Evolutionary conservation across 2,113 vertebrate species (phyloP).

Genomic region (Engystomops pustulosus): DNA sequence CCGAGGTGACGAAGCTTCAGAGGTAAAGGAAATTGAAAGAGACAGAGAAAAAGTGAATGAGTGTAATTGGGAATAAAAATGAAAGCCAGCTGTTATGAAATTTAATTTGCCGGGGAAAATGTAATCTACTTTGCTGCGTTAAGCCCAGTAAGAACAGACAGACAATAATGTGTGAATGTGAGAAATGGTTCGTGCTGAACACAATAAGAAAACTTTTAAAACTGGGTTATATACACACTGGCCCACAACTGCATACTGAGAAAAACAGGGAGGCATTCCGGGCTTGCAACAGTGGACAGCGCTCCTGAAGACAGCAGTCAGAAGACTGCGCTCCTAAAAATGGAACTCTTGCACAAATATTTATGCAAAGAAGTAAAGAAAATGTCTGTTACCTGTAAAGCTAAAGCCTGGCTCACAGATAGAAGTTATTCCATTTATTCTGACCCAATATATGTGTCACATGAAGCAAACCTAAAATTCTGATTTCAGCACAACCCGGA

Average conservation of each 20-base stretch:
- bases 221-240: slow-evolving; percentile 3
- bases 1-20: slow-evolving; percentile 93
- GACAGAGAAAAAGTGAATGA: slow-evolving; percentile 25
- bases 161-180: slow-evolving; percentile 42
- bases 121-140: slow-evolving; percentile 24
- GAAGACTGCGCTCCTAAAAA: too few relatives aligned
- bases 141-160: slow-evolving; percentile 25
- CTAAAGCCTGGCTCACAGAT: too few relatives aligned
- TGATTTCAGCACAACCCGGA: too few relatives aligned
- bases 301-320: too few relatives aligned
- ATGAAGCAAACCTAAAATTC: too few relatives aligned
- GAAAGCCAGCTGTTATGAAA: slow-evolving; percentile 31
- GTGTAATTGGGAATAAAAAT: slow-evolving; percentile 30
- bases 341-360: too few relatives aligned
- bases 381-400: too few relatives aligned
- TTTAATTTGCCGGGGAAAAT: slow-evolving; percentile 31
- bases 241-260: neutral
- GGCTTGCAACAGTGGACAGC: too few relatives aligned
- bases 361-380: too few relatives aligned
- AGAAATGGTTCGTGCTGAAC: slow-evolving; percentile 21
- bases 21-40: slow-evolving; percentile 38
- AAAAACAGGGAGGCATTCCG: neutral
- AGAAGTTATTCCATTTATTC: too few relatives aligned
- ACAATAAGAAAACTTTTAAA: slow-evolving; percentile 16
- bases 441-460: too few relatives aligned